Evolutionary conservation across 2,113 vertebrate genomes (phyloP).

Genomic region (Amphiprion percula): DNA sequence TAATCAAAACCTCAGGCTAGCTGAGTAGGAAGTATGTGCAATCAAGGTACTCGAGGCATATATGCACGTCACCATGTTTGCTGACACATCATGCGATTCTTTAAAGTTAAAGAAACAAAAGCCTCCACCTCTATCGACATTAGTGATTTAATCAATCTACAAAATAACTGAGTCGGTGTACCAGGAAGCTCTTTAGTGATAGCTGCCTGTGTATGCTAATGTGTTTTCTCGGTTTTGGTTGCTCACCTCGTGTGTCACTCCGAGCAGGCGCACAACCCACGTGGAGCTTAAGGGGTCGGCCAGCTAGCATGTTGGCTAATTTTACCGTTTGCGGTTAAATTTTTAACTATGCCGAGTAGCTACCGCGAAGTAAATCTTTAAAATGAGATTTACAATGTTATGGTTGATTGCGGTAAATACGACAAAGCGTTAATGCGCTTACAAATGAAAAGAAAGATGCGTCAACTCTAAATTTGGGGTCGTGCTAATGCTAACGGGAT

Average conservation of each 20-base stretch:
- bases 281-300: conserved; percentile 63
- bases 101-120: background rate
- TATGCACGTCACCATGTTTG: background rate
- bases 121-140: too few relatives aligned
- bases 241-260: conserved; percentile 64
- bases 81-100: background rate
- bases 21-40: too few relatives aligned
- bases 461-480: rapidly evolving
- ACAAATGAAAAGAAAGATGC: too few relatives aligned
- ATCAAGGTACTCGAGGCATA: too few relatives aligned
- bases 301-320: conserved; percentile 62
- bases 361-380: too few relatives aligned
- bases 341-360: background rate
- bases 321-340: background rate
- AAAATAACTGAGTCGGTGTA: rapidly evolving
- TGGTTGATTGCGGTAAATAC: background rate
- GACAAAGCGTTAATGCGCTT: rapidly evolving
- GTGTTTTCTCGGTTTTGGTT: background rate
- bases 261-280: conserved; percentile 71
- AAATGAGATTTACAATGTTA: too few relatives aligned
- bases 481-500: conserved; percentile 39
- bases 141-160: background rate
- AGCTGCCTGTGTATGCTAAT: background rate
- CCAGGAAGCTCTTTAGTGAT: too few relatives aligned
- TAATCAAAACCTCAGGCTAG: background rate